Conservation (phyloP, 2,797 vertebrate genomes). For the Amazona ochrocephala region DNA sequence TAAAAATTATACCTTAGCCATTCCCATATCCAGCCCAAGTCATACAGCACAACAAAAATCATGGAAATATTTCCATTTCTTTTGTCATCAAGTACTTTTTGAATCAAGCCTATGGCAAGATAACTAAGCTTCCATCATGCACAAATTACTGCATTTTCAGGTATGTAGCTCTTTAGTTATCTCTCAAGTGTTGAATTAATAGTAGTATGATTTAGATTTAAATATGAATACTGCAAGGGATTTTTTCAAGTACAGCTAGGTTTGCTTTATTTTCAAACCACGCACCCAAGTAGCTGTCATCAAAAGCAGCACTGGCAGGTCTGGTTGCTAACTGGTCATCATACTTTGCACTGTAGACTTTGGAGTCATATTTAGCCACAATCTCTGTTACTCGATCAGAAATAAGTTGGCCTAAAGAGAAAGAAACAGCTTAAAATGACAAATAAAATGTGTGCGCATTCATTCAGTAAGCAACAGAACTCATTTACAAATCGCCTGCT, state of each 20-base stretch:
- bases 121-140: neutral
- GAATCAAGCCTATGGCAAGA: neutral
- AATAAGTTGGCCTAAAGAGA: slow-evolving; percentile 88
- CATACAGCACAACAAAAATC: neutral
- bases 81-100: neutral
- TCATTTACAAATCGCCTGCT: neutral
- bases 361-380: slow-evolving; percentile 74
- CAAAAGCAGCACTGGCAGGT: slow-evolving; percentile 87
- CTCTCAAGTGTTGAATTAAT: neutral
- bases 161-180: neutral
- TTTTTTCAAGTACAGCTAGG: neutral
- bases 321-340: slow-evolving; percentile 85
- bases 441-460: neutral
- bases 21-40: neutral
- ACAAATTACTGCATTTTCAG: neutral
- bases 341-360: slow-evolving; percentile 79
- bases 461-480: neutral
- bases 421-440: neutral
- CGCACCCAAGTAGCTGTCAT: slow-evolving; percentile 96
- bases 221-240: neutral
- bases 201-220: neutral
- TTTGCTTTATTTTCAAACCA: neutral
- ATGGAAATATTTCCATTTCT: neutral
- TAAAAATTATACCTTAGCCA: neutral
- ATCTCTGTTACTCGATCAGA: slow-evolving; percentile 91